phyloP scores from a whole-genome alignment of 2,888 invertebrate genomes.

The Trachelus tabidus region DNA sequence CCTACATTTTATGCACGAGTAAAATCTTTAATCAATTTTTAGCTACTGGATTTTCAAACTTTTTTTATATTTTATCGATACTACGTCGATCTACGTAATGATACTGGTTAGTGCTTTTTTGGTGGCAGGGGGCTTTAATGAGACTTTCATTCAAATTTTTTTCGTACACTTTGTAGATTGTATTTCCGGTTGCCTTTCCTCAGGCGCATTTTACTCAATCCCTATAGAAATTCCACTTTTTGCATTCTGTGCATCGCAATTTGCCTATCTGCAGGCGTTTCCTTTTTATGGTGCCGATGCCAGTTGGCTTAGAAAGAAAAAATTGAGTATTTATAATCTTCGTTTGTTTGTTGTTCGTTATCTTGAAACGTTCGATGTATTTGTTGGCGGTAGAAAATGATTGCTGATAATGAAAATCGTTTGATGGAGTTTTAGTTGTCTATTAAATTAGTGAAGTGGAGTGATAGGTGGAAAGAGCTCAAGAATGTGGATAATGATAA shows the following conservation, averaged over 20 bases:
- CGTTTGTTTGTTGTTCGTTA: not conserved
- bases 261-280: not conserved
- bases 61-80: not conserved
- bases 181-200: not conserved
- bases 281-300: not conserved
- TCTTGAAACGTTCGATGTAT: not conserved
- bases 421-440: not conserved
- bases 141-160: not conserved
- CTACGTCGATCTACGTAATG: not conserved
- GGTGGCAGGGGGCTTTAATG: not conserved
- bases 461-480: not conserved
- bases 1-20: not conserved
- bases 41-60: not conserved
- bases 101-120: not conserved
- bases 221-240: not conserved
- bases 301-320: not conserved
- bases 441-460: not conserved
- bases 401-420: not conserved
- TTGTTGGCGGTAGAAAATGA: not conserved
- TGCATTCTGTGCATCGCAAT: not conserved
- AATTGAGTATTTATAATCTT: not conserved
- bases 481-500: not conserved
- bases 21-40: not conserved
- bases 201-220: not conserved
- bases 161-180: not conserved